Evolutionary conservation across 1,140 invertebrate species (phyloP).

Genomic region (Cotesia vestalis): DNA sequence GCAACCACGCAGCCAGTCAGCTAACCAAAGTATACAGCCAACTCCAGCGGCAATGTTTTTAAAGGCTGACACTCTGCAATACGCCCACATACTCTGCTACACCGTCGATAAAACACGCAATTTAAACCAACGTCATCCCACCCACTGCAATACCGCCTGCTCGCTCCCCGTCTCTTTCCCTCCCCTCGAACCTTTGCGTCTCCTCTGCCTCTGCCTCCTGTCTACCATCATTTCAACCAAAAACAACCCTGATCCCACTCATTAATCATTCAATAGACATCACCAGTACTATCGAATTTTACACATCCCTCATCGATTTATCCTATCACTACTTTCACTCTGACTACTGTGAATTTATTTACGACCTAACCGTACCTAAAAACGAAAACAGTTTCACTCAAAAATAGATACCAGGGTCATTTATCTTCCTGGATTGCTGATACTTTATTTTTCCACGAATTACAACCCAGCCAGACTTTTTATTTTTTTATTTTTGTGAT

Average conservation of each 20-base stretch:
- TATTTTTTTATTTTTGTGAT: too few relatives aligned
- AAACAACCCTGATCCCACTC: conserved; percentile 20
- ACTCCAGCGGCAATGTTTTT: conserved; percentile 26
- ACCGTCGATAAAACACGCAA: conserved; percentile 34
- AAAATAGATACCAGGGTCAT: conserved; percentile 28
- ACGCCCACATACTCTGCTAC: conserved; percentile 24
- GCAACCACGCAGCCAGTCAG: conserved; percentile 5
- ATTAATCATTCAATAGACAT: conserved; percentile 29
- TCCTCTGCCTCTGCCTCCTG: background rate
- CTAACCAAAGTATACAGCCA: background rate
- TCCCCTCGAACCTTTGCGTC: background rate
- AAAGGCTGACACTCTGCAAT: conserved; percentile 27
- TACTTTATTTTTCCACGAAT: too few relatives aligned
- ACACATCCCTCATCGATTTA: conserved; percentile 1
- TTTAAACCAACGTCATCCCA: conserved; percentile 21
- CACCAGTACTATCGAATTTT: conserved; percentile 10
- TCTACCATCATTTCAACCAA: conserved; percentile 23
- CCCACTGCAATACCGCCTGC: too few relatives aligned
- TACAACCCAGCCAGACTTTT: too few relatives aligned
- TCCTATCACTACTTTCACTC: conserved; percentile 5
- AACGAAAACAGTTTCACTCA: background rate
- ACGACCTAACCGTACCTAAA: background rate
- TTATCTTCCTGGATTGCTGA: conserved; percentile 24
- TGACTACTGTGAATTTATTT: conserved; percentile 32
- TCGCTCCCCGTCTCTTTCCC: background rate